Conservation (phyloP, 2,797 vertebrate species). For the Netta rufina region DNA sequence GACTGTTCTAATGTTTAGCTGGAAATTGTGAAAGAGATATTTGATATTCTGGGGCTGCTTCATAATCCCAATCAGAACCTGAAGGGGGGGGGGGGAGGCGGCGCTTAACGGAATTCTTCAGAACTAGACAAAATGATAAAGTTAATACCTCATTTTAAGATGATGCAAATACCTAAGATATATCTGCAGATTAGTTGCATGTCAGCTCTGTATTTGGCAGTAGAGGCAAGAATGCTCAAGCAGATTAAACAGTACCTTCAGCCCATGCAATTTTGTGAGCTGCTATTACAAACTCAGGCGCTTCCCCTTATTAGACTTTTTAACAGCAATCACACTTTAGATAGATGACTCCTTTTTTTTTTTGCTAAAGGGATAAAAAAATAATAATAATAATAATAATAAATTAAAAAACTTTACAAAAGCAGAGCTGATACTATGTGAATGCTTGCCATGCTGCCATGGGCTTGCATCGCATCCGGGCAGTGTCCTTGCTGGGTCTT, state of each 20-base stretch:
- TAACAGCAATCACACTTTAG: not conserved
- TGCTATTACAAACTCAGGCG: not conserved
- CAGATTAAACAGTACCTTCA: not conserved
- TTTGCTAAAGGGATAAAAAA: not conserved
- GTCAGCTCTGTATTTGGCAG: not conserved
- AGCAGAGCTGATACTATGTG: not conserved
- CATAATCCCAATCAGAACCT: not conserved
- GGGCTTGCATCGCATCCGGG: not conserved
- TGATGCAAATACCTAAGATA: not conserved
- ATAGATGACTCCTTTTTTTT: not conserved
- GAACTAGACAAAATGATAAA: too few species aligned
- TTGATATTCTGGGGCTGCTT: not conserved
- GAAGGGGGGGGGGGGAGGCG: not conserved
- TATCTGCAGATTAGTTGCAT: not conserved
- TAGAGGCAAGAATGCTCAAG: not conserved
- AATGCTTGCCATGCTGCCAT: not conserved
- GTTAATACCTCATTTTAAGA: too few species aligned
- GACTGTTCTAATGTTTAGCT: not conserved
- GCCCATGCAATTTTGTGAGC: not conserved
- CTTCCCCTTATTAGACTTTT: too few species aligned
- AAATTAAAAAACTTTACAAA: not conserved
- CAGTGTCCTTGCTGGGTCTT: not conserved
- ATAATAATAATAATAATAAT: rapidly evolving
- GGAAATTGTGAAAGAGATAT: not conserved
- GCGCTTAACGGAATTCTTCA: not conserved